Conservation (phyloP, 2,888 invertebrate genomes). For the Plebejus argus region DNA sequence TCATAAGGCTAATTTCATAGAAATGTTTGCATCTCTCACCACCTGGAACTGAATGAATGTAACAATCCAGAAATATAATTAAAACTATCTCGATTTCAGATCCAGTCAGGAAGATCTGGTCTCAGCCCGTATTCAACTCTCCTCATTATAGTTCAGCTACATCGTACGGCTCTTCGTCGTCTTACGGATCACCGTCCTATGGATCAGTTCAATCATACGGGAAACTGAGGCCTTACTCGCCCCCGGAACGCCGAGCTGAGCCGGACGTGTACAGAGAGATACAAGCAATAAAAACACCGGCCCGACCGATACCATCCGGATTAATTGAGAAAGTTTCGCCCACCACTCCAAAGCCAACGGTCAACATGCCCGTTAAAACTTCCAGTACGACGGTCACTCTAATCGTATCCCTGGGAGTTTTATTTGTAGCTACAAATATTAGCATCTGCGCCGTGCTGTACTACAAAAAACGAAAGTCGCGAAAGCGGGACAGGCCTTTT, state of each 20-base stretch:
- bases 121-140: constrained; percentile 47
- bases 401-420: constrained; percentile 83
- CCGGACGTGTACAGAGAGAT: constrained; percentile 64
- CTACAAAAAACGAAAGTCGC: constrained; percentile 82
- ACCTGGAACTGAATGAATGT: too few species aligned
- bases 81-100: constrained; percentile 49
- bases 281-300: constrained; percentile 66
- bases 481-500: constrained; percentile 71
- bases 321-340: constrained; percentile 59
- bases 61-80: not conserved
- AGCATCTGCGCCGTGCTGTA: constrained; percentile 85
- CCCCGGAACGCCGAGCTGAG: constrained; percentile 53
- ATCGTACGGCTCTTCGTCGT: constrained; percentile 20
- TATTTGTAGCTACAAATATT: constrained; percentile 87
- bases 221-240: constrained; percentile 55
- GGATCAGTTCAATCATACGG: constrained; percentile 55
- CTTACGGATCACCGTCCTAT: constrained; percentile 48
- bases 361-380: constrained; percentile 69
- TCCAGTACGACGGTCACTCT: constrained; percentile 83
- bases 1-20: too few species aligned
- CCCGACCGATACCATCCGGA: constrained; percentile 57
- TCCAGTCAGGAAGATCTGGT: constrained; percentile 58
- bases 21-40: too few species aligned
- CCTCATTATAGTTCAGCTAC: constrained; percentile 50
- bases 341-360: constrained; percentile 56